Evolutionary conservation across 2,888 invertebrate species (phyloP).

Genomic region (Prosapia bicincta): DNA sequence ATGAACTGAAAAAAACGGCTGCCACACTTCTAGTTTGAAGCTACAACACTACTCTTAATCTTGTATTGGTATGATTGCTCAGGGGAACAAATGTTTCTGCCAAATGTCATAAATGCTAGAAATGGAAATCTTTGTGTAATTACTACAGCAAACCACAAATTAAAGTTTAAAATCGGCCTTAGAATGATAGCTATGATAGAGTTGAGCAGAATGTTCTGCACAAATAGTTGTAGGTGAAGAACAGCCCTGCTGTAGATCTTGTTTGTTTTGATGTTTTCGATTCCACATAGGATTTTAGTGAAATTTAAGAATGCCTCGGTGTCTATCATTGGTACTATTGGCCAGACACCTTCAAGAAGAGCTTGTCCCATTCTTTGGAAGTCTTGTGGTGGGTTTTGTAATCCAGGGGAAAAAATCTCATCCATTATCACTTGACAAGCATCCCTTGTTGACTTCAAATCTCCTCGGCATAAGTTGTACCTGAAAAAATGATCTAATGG

Average conservation of each 20-base stretch:
- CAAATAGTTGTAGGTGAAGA: conserved; percentile 44
- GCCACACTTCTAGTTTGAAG: too few species aligned
- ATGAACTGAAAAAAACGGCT: too few species aligned
- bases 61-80: conserved; percentile 7
- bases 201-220: conserved; percentile 45
- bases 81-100: conserved; percentile 24
- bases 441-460: conserved; percentile 54
- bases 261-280: conserved; percentile 45
- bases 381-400: conserved; percentile 57
- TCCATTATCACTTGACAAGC: conserved; percentile 58
- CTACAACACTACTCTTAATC: neutral
- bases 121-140: conserved; percentile 66
- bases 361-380: conserved; percentile 63
- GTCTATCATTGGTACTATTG: conserved; percentile 60
- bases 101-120: conserved; percentile 63
- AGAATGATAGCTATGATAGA: conserved; percentile 49
- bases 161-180: conserved; percentile 58
- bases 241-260: conserved; percentile 44
- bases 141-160: conserved; percentile 56
- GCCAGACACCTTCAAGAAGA: conserved; percentile 66
- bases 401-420: conserved; percentile 58
- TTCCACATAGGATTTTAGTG: conserved; percentile 54
- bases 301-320: conserved; percentile 56
- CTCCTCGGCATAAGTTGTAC: conserved; percentile 42
- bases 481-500: too few species aligned